phyloP scores from a whole-genome alignment of 2,888 invertebrate genomes.

The Drosophila vallismaia region DNA sequence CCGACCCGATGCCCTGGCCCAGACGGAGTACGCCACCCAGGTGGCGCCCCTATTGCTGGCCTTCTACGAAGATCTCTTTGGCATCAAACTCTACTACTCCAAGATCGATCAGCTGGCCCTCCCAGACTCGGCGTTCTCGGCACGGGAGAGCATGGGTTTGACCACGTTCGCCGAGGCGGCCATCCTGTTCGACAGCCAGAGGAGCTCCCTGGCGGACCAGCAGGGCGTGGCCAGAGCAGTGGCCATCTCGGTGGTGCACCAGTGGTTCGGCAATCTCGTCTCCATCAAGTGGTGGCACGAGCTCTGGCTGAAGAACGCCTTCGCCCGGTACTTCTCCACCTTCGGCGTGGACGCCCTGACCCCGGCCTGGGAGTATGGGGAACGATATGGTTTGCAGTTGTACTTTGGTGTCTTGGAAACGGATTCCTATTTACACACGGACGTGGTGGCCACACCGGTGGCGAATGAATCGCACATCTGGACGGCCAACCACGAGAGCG shows the following conservation, averaged over 20 bases:
- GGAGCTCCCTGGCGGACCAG: conserved; percentile 71
- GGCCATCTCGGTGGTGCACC: conserved; percentile 88
- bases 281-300: conserved; percentile 92
- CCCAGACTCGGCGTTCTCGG: not conserved
- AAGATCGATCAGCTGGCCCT: conserved; percentile 26
- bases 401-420: conserved; percentile 86
- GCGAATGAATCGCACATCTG: conserved; percentile 89
- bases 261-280: conserved; percentile 91
- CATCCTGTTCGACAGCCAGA: conserved; percentile 6
- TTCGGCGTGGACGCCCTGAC: conserved; percentile 85
- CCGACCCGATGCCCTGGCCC: not conserved
- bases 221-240: conserved; percentile 67
- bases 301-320: conserved; percentile 90
- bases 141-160: conserved; percentile 14
- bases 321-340: conserved; percentile 87
- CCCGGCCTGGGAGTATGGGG: conserved; percentile 86
- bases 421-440: conserved; percentile 89
- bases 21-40: conserved; percentile 7
- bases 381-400: conserved; percentile 84
- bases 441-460: conserved; percentile 89
- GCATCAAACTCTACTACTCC: not conserved
- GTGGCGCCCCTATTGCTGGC: conserved; percentile 7
- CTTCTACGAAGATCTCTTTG: conserved; percentile 15
- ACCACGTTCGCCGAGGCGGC: conserved; percentile 8
- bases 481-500: conserved; percentile 92